Conservation (phyloP, 2,113 vertebrate species). For the Oryzias javanicus region DNA sequence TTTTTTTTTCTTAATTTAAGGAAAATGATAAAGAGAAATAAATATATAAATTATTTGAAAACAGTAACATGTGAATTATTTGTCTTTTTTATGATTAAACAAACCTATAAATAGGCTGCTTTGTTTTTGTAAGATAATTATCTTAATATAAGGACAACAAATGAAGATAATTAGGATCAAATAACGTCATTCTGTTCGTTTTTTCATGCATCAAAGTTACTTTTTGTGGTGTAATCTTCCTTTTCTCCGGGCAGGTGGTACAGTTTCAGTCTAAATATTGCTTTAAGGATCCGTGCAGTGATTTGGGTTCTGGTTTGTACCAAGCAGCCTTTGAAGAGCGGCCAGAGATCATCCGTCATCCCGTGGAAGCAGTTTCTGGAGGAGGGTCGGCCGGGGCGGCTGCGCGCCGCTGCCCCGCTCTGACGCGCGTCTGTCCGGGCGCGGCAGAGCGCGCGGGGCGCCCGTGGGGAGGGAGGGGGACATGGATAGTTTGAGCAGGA, state of each 20-base stretch:
- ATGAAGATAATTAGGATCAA: background rate
- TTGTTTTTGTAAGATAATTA: background rate
- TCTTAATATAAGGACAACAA: background rate
- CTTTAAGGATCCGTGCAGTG: constrained; percentile 25
- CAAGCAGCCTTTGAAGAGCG: constrained; percentile 28
- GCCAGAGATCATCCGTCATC: constrained; percentile 56
- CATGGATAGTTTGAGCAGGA: no score
- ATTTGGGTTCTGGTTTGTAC: constrained; percentile 19
- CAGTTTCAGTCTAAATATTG: constrained; percentile 25
- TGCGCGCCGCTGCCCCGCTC: background rate
- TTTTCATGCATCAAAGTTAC: background rate
- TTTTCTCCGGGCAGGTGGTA: background rate
- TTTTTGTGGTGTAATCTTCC: background rate
- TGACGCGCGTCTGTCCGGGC: constrained; percentile 17
- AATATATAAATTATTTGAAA: background rate
- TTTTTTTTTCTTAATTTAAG: no score
- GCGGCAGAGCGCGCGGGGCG: background rate
- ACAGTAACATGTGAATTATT: constrained; percentile 31
- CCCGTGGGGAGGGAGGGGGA: no score
- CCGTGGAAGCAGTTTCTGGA: constrained; percentile 13
- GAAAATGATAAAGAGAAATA: background rate
- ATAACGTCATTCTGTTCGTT: background rate
- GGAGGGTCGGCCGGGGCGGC: constrained; percentile 28
- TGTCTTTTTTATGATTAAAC: constrained; percentile 25
- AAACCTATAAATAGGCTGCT: background rate